Evolutionary conservation across 2,797 vertebrate species (phyloP).

Genomic region (Xiphorhynchus erythropygius): DNA sequence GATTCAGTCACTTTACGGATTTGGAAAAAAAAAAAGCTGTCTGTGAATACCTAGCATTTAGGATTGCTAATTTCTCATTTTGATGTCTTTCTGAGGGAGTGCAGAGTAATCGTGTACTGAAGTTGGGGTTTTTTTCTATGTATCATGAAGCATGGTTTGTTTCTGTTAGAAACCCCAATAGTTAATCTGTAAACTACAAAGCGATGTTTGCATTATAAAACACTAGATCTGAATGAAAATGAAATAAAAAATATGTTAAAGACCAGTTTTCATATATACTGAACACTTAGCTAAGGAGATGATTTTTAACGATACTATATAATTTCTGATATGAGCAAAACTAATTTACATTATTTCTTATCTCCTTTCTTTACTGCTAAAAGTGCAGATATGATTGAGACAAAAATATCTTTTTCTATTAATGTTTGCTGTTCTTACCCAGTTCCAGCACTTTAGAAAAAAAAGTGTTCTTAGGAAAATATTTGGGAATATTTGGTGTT

Average conservation of each 20-base stretch:
- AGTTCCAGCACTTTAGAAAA: background rate
- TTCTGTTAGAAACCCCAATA: background rate
- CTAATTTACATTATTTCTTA: background rate
- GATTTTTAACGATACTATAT: background rate
- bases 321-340: background rate
- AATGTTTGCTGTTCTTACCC: background rate
- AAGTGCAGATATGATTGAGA: background rate
- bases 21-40: constrained; percentile 24
- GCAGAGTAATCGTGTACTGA: background rate
- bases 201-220: background rate
- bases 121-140: background rate
- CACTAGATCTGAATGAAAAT: background rate
- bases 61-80: background rate
- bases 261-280: background rate
- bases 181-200: background rate
- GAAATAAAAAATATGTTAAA: background rate
- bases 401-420: background rate
- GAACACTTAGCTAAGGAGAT: background rate
- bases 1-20: constrained; percentile 19
- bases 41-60: background rate
- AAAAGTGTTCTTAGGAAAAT: background rate
- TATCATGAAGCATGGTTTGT: background rate
- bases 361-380: background rate
- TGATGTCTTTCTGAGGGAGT: background rate
- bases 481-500: background rate